These are phyloP conservation scores for Pristionchus mayeri DNA, from an alignment of 2,888 invertebrate genomes.

Conservation along the genomic window DNA sequence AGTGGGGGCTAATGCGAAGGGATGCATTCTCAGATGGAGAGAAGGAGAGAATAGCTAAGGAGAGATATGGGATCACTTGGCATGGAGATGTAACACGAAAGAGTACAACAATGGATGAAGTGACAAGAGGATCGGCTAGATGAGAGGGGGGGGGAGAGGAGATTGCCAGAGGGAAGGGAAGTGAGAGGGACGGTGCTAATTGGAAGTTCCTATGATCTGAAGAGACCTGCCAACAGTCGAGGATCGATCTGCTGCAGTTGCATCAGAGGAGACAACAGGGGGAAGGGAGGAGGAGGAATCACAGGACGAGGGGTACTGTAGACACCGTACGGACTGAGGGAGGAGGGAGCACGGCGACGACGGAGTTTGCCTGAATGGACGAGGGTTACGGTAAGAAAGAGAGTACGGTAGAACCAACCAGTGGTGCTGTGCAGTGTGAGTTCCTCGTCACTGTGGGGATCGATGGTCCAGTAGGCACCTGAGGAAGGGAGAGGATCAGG, in stretches of 20 bases:
- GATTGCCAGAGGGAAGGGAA: neutral
- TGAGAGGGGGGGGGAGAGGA: neutral
- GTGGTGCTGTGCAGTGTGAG: constrained; percentile 23
- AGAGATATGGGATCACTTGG: constrained; percentile 26
- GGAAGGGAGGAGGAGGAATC: too few relatives aligned
- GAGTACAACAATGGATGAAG: constrained; percentile 14
- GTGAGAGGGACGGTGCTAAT: too few relatives aligned
- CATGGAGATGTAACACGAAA: constrained; percentile 19
- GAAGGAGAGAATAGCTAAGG: neutral
- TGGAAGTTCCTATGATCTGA: neutral
- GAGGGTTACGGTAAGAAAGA: neutral
- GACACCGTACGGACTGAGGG: neutral
- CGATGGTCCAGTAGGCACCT: constrained; percentile 28
- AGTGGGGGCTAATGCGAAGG: neutral
- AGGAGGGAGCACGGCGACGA: neutral
- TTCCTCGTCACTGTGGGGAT: neutral
- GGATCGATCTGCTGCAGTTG: neutral
- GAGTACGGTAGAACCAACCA: neutral
- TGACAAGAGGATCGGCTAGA: neutral
- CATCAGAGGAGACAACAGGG: neutral
- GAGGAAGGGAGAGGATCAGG: too few relatives aligned
- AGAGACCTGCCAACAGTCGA: neutral
- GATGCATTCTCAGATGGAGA: neutral
- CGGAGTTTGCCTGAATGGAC: neutral
- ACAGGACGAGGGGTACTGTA: neutral